Evolutionary conservation across 2,888 invertebrate species (phyloP), one percentile per base, ranked within the genome.

Genomic region (Argyresthia albistria): DNA sequence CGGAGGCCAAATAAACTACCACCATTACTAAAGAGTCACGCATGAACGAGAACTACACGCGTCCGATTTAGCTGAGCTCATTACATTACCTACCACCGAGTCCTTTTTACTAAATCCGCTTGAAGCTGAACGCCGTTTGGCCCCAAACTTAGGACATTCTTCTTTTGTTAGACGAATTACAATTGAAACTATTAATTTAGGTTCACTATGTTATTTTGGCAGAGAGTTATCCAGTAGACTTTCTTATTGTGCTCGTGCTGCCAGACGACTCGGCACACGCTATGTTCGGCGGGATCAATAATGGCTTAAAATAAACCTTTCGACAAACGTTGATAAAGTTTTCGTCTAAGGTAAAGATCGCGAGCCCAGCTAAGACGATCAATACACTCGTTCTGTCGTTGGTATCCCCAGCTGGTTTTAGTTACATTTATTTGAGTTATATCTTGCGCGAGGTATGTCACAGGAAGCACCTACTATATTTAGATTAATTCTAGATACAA

Each of bases 1-100:
- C 43, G 45, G 46, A 50, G 43, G 51, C 47, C 45, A 50, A 61
- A 59, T 60, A 60, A 59, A 61, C 56, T 54, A 55, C 53, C 56
- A 50, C 53, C 53, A 47, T 58, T 55, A 56, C 55, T 12, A 48
- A 35, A 43, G 47, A 43, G 45, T 49, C 53, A 52, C 46, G 47
- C 52, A 47, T 47, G 39, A 43, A 39, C 25, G 6, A 4, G 3
- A 25, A 25, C 25, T 25, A n/a, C 25, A 49, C 43, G 43, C 49
- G 48, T 14, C 48, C 36, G 42, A 12, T 42, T 42, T 11, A 42
- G 48, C 53, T 35, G 35, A n/a, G 47, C 47, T 35, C 42, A 42
- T 42, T 42, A 42, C 42, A 42, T 42, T 47, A 36, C 47, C n/a
- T 47, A 36, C 47, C n/a, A n/a, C 35, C 36, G 47, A 35, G 47